These are phyloP conservation scores for Parasteatoda tepidariorum DNA, from an alignment of 1,140 invertebrate genomes.

Conservation along the genomic window DNA sequence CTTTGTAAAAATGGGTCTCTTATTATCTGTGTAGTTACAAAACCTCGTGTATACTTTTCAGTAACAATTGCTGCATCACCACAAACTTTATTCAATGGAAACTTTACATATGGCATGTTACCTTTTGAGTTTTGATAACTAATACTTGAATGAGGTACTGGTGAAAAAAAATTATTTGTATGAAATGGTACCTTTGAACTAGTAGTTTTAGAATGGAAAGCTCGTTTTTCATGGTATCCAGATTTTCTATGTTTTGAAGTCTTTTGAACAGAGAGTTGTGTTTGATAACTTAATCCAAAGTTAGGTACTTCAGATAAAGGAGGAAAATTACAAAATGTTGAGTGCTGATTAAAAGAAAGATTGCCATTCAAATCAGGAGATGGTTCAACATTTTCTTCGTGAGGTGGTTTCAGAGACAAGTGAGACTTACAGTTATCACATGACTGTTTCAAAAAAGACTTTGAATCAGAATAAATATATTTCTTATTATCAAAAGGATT, in stretches of 20 bases:
- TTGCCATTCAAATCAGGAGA: slow-evolving; percentile 37
- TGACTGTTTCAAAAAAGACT: slow-evolving; percentile 23
- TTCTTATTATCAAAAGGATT: slow-evolving; percentile 33
- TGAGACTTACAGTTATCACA: slow-evolving; percentile 31
- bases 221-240: slow-evolving; percentile 16
- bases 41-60: slow-evolving; percentile 29
- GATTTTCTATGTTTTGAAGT: slow-evolving; percentile 12
- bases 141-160: slow-evolving; percentile 3
- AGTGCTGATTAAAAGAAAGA: slow-evolving; percentile 23
- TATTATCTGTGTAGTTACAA: background rate
- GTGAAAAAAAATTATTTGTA: slow-evolving; percentile 12
- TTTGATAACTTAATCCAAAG: slow-evolving; percentile 26
- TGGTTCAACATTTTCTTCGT: slow-evolving; percentile 2
- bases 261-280: slow-evolving; percentile 19
- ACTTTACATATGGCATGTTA: slow-evolving; percentile 1
- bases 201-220: slow-evolving; percentile 5
- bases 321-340: slow-evolving; percentile 34
- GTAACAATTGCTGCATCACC: background rate
- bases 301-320: slow-evolving; percentile 19
- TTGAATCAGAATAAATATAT: slow-evolving; percentile 16
- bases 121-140: slow-evolving; percentile 15
- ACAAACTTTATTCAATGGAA: background rate
- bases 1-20: too few relatives aligned
- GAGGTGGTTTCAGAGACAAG: background rate
- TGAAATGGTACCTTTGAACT: background rate